Conservation (phyloP, 1,140 invertebrate species). For the Zaprionus capensis region DNA sequence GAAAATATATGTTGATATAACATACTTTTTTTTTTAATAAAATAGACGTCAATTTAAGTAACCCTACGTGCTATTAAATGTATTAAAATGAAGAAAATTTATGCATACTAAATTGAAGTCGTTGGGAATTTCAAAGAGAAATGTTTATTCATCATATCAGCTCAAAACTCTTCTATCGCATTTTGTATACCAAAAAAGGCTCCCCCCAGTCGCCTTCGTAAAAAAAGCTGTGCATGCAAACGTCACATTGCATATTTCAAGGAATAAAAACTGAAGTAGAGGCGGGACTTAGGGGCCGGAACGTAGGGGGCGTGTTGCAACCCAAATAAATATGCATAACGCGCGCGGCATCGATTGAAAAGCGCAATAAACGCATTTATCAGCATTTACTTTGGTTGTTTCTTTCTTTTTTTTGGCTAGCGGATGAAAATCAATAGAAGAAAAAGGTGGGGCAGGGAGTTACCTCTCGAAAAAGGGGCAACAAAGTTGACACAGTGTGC, state of each 20-base stretch:
- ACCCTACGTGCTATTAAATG: background rate
- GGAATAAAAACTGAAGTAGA: background rate
- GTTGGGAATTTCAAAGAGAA: background rate
- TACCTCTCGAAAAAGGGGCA: background rate
- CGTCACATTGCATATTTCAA: conserved; percentile 7
- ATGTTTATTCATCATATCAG: conserved; percentile 6
- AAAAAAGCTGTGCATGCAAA: conserved; percentile 32
- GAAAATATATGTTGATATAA: too few species aligned
- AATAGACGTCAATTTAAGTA: background rate
- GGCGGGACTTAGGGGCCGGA: too few species aligned
- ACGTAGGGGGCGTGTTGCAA: conserved; percentile 3
- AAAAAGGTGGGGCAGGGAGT: background rate
- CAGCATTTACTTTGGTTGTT: conserved; percentile 61
- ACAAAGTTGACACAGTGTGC: background rate
- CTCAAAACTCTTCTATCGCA: background rate
- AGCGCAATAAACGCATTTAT: conserved; percentile 75
- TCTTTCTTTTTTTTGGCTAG: conserved; percentile 21
- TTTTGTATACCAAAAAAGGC: conserved; percentile 12
- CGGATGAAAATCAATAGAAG: conserved; percentile 29
- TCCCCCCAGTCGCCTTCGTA: background rate
- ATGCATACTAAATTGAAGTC: background rate
- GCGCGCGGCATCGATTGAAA: conserved; percentile 54
- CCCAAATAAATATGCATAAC: conserved; percentile 60
- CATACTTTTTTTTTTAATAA: too few species aligned
- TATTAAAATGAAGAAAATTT: background rate